These are phyloP conservation scores for Drosophila kuntzei DNA, from an alignment of 2,888 invertebrate genomes.

Conservation along the genomic window DNA sequence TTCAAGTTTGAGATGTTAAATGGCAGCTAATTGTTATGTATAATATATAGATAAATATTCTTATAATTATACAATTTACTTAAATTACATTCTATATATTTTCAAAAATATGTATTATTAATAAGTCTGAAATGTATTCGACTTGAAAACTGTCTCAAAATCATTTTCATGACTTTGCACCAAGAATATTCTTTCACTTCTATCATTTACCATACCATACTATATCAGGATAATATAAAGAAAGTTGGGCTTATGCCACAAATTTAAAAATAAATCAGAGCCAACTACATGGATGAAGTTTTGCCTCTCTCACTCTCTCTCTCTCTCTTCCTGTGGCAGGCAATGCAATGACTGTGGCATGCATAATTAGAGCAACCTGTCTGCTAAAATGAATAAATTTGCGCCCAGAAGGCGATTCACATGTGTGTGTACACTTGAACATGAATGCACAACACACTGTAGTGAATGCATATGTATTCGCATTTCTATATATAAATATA, in stretches of 20 bases:
- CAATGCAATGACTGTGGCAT: constrained; percentile 22
- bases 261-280: constrained; percentile 43
- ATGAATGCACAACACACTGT: constrained; percentile 45
- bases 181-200: no score
- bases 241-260: constrained; percentile 17
- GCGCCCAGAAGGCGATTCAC: constrained; percentile 50
- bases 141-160: not conserved
- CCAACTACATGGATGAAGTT: constrained; percentile 15
- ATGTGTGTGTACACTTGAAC: constrained; percentile 61
- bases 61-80: not conserved
- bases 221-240: not conserved
- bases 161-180: not conserved
- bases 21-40: not conserved
- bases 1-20: not conserved
- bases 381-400: constrained; percentile 75
- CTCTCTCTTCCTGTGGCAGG: not conserved
- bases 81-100: not conserved
- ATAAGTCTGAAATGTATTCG: not conserved
- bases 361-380: constrained; percentile 76
- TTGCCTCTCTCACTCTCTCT: not conserved
- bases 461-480: not conserved
- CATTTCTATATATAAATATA: not conserved
- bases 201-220: not conserved
- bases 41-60: no score
- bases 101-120: not conserved